These are phyloP conservation scores for Microtus oregoni DNA, from an alignment of 2,113 vertebrate genomes.

Conservation along the genomic window DNA sequence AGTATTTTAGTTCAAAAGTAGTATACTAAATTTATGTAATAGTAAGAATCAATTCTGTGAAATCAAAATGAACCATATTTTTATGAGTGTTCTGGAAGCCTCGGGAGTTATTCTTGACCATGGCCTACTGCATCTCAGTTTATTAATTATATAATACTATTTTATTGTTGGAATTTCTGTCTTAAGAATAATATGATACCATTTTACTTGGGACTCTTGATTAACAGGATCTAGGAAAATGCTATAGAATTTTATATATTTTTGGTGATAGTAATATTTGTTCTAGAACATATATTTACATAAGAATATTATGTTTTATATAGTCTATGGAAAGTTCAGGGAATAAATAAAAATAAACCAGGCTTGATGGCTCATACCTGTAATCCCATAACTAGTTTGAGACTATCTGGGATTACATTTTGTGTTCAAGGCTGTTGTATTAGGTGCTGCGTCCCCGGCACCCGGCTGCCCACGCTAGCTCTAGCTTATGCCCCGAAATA, in stretches of 20 bases:
- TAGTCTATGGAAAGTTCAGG: constrained; percentile 3
- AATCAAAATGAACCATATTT: neutral
- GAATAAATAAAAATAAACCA: neutral
- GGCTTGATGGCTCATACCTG: neutral
- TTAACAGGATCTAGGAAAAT: neutral
- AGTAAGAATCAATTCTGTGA: neutral
- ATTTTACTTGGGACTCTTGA: constrained; percentile 10
- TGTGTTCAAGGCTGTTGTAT: neutral
- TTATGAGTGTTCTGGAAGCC: neutral
- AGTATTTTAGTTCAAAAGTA: neutral
- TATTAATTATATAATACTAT: neutral
- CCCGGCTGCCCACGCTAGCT: too few relatives aligned
- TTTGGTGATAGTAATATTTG: neutral
- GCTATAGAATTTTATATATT: neutral
- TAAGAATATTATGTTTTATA: neutral
- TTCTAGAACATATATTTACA: neutral
- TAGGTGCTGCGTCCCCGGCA: too few relatives aligned
- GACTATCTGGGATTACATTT: neutral
- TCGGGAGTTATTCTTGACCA: neutral
- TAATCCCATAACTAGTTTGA: neutral
- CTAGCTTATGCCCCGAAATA: too few relatives aligned
- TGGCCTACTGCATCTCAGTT: neutral
- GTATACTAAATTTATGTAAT: neutral
- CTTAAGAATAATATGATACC: neutral
- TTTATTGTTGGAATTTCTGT: constrained; percentile 22